Conservation (phyloP, 1,140 invertebrate genomes). For the Augochlora pura region DNA sequence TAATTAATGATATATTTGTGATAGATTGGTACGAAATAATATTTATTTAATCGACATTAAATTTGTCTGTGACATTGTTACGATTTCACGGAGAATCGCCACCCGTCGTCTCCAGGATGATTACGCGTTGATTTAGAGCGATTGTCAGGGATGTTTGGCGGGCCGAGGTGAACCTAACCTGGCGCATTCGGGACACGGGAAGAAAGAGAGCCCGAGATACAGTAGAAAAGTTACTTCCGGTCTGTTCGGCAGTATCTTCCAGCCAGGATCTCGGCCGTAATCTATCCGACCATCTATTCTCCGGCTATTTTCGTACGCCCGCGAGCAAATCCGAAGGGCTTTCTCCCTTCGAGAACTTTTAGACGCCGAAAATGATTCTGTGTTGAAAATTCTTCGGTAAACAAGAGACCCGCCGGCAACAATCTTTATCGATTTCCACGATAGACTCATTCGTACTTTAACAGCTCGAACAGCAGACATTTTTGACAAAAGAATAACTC, state of each 20-base stretch:
- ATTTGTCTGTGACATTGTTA: no score
- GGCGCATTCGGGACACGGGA: background rate
- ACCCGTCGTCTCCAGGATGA: no score
- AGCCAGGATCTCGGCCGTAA: background rate
- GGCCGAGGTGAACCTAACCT: background rate
- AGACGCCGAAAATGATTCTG: background rate
- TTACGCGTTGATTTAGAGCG: no score
- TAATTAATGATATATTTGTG: background rate
- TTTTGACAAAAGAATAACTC: no score
- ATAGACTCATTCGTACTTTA: no score
- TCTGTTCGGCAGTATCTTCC: slow-evolving; percentile 2
- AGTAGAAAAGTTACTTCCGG: slow-evolving; percentile 20
- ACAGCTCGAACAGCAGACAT: no score
- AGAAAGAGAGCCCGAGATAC: background rate
- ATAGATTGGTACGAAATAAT: background rate
- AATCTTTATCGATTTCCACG: no score
- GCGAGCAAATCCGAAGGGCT: background rate
- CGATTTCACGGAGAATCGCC: no score
- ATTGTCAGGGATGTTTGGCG: background rate
- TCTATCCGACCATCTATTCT: slow-evolving; percentile 19
- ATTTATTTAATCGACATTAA: no score
- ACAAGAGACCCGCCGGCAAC: no score
- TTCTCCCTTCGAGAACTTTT: background rate
- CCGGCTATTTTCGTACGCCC: slow-evolving; percentile 4
- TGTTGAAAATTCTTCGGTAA: background rate